Base-by-base conservation (phyloP, 2,113 vertebrate species). In the Sapayoa aenigma region DNA sequence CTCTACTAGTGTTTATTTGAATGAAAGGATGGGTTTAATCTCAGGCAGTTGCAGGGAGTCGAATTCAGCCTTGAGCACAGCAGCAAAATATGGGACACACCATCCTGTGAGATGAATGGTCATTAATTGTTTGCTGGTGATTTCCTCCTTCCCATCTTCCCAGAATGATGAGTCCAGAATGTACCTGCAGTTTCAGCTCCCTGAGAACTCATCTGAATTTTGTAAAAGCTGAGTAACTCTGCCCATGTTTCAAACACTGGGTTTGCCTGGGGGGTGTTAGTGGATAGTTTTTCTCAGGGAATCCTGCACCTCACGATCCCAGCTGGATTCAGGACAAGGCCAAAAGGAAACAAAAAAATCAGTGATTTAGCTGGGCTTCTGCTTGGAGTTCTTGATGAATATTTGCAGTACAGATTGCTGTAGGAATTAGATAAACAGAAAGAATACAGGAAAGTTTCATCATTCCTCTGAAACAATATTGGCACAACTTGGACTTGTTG, bases 271-370 rank as follows among this genome's bases (percentile, higher is more conserved):
- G 49, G 9, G 19, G 21, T 65, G 44, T 68, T 63, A n/a, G 25
- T 28, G 49, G 39, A 52, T 52, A 30, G 44, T 11, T 84, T 50
- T 90, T 15, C 9, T 15, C 41, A 11, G 16, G 68, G 68, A 93
- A 39, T 74, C 44, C 44, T 82, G 23, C 18, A 63, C 30, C 11
- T 82, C 31, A 6, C 31, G 37, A 12, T 52, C 88, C 72, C 33
- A 49, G 0, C 0, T 74, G n/a, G 27, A 44, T 50, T 74, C 4
- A 44, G 27, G 9, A 42, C 14, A 84, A 30, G 3, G 6, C 5
- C 23, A 75, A 85, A 41, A 28, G 12, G 12, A 2, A 30, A 31
- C 69, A 50, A 30, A 49, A 44, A 37, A 16, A 2, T 0, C 1
- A 0, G 5, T n/a, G 20, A 16, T 60, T 88, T 60, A 52, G 3